Percentiles rank a stretch among this genome's conserved stretches.
Conservation (phyloP, 2,797 vertebrate genomes). For the Centroberyx gerrardi region DNA sequence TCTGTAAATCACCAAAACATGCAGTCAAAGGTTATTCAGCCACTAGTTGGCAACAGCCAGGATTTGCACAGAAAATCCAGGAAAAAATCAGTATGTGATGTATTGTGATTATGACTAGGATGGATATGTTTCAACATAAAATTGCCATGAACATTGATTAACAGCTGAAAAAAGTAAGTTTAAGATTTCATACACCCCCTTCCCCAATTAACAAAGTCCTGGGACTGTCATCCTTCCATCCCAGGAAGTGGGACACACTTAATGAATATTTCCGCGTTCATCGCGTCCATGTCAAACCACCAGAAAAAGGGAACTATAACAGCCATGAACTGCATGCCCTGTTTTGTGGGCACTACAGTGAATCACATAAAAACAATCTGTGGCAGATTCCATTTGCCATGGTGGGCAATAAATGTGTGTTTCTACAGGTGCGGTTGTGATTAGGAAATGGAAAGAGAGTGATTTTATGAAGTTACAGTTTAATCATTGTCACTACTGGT, state of each 20-base stretch:
- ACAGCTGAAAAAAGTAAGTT: too few species aligned
- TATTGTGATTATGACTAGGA: too few species aligned
- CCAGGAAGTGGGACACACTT: constrained; percentile 1
- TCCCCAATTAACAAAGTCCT: not conserved
- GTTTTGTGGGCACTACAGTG: constrained; percentile 1
- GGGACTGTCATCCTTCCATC: not conserved
- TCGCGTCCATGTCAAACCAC: constrained; percentile 1
- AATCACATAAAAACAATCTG: constrained; percentile 1
- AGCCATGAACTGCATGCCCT: not conserved
- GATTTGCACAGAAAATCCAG: too few species aligned
- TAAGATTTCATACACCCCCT: not conserved
- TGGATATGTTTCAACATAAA: too few species aligned
- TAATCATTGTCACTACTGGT: not conserved
- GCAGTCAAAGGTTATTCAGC: too few species aligned
- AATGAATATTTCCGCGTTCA: not conserved
- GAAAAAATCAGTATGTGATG: too few species aligned
- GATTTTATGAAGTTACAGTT: constrained; percentile 4
- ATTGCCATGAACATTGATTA: too few species aligned
- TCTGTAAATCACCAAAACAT: too few species aligned
- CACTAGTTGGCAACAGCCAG: too few species aligned
- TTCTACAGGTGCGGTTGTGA: not conserved
- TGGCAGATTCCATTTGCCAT: not conserved
- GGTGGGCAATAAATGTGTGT: not conserved
- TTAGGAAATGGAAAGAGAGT: constrained; percentile 5
- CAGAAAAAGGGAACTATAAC: not conserved